Conservation (phyloP, 2,888 invertebrate species). For the Chaitophorus viminalis region DNA sequence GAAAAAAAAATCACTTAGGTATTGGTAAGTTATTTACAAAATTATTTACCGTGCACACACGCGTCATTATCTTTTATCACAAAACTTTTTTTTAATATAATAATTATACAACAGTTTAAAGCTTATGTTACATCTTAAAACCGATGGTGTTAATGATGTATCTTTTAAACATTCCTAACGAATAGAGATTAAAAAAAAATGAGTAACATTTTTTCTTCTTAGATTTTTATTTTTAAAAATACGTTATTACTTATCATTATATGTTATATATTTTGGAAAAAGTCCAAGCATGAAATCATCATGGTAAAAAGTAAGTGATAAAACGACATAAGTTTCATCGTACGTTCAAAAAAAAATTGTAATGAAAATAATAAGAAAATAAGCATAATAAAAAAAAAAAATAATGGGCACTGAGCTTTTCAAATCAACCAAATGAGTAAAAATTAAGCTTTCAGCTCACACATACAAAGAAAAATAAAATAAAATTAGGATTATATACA, state of each 20-base stretch:
- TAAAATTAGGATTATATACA: conserved; percentile 38
- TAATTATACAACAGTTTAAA: conserved; percentile 1
- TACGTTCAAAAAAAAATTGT: not conserved
- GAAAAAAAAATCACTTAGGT: conserved; percentile 42
- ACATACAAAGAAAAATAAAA: conserved; percentile 30
- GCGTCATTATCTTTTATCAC: not conserved
- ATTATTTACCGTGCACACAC: conserved; percentile 8
- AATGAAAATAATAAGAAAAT: conserved; percentile 37
- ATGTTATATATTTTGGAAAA: not conserved
- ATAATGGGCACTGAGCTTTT: conserved; percentile 7
- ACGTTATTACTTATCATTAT: not conserved
- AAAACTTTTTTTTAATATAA: not conserved
- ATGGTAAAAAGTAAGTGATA: not conserved
- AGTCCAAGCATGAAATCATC: not conserved
- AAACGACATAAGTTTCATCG: not conserved
- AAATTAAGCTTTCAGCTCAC: conserved; percentile 46
- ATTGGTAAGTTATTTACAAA: conserved; percentile 50
- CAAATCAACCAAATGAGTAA: conserved; percentile 43
- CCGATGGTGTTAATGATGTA: not conserved
- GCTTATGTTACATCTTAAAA: conserved; percentile 1
- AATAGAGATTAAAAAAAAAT: not conserved
- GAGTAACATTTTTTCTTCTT: not conserved
- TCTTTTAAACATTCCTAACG: not conserved
- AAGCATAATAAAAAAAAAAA: not conserved
- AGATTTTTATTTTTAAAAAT: not conserved